Evolutionary conservation across 2,113 vertebrate species (phyloP).

Genomic region (Laticauda colubrina): DNA sequence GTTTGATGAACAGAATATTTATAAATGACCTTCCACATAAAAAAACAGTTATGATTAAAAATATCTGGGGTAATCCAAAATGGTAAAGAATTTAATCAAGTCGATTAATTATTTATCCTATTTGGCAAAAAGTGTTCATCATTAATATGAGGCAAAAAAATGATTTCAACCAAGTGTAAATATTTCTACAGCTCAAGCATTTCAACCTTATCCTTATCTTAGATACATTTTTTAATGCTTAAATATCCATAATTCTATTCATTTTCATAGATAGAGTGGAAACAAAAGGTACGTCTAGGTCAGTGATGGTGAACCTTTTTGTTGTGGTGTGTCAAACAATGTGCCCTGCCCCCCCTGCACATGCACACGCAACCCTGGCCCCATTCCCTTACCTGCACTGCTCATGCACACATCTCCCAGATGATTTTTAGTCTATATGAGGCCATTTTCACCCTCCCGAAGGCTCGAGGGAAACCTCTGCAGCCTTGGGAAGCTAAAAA

Average conservation of each 20-base stretch:
- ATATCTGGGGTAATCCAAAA: background rate
- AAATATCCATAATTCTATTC: background rate
- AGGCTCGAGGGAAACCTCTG: too few species aligned
- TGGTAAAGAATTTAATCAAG: background rate
- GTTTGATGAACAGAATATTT: background rate
- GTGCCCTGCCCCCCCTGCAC: too few species aligned
- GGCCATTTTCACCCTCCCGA: too few species aligned
- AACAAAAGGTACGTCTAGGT: background rate
- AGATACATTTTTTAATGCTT: background rate
- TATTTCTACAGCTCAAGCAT: background rate
- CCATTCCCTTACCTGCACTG: too few species aligned
- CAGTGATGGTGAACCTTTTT: background rate
- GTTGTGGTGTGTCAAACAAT: too few species aligned
- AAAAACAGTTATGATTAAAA: background rate
- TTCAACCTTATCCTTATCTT: background rate
- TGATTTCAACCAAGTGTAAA: background rate
- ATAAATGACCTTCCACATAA: background rate
- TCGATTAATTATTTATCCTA: background rate
- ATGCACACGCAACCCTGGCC: too few species aligned
- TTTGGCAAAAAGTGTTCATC: background rate
- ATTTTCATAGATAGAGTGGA: background rate
- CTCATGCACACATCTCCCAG: too few species aligned
- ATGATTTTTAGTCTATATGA: too few species aligned
- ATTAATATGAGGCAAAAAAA: background rate
- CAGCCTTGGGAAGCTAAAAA: too few species aligned